Conservation (phyloP, 2,113 vertebrate genomes). For the Macquaria ambigua region DNA sequence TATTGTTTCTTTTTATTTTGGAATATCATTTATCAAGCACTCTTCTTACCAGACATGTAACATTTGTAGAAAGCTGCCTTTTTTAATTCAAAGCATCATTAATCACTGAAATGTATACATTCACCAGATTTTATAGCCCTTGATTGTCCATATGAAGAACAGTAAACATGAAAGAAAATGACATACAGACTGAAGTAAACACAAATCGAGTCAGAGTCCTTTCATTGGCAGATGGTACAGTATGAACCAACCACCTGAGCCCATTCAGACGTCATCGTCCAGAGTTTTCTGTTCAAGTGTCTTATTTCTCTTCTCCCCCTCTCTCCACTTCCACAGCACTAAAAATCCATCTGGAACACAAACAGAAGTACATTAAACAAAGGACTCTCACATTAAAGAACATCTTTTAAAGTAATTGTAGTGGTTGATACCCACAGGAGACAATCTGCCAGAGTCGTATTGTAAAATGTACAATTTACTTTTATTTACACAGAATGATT, state of each 20-base stretch:
- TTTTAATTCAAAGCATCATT: conserved; percentile 26
- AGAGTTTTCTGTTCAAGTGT: conserved; percentile 11
- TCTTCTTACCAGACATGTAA: not conserved
- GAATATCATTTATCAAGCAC: not conserved
- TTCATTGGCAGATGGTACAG: not conserved
- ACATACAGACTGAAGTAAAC: conserved; percentile 15
- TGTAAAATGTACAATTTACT: not conserved
- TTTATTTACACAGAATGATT: not conserved
- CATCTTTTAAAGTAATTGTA: not conserved
- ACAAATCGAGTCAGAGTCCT: conserved; percentile 17
- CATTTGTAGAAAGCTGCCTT: conserved; percentile 32
- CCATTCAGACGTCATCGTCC: conserved; percentile 16
- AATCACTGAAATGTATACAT: not conserved
- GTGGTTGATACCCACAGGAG: not conserved
- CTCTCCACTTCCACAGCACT: conserved; percentile 11
- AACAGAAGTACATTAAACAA: conserved; percentile 9
- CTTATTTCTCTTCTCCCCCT: not conserved
- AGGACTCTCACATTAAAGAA: not conserved
- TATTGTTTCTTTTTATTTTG: not conserved
- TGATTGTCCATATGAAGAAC: not conserved
- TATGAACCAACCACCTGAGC: conserved; percentile 14
- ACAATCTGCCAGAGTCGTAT: not conserved
- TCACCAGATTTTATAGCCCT: conserved; percentile 10
- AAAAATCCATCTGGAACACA: conserved; percentile 68
- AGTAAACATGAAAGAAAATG: conserved; percentile 1